Percentiles rank a stretch among this genome's conserved stretches.
Conservation (phyloP, 64 coral and sea anemone genomes). For the Astreopora myriophthalma region DNA sequence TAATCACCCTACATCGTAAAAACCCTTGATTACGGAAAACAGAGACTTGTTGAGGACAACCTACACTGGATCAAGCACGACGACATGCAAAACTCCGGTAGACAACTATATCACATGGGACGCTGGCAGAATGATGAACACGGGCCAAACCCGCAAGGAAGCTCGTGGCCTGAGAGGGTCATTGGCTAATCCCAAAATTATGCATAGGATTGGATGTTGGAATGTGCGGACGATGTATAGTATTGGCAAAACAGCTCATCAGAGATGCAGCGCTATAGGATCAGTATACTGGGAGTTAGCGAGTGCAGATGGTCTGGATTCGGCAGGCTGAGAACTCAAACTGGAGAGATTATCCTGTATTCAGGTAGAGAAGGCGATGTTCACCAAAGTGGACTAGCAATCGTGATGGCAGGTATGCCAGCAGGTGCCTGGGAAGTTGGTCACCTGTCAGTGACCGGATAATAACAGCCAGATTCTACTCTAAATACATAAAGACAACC, state of each 20-base stretch:
- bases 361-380: conserved; percentile 21
- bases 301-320: conserved; percentile 42
- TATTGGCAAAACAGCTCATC: conserved; percentile 3
- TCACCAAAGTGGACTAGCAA: background rate
- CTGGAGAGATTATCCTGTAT: conserved; percentile 14
- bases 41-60: background rate
- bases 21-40: background rate
- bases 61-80: conserved; percentile 22
- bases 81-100: conserved; percentile 35
- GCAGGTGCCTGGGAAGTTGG: background rate
- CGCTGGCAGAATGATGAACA: conserved; percentile 23
- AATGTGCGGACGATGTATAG: conserved; percentile 33
- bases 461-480: too few species aligned
- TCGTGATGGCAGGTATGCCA: background rate
- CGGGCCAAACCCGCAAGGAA: background rate
- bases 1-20: background rate
- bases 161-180: conserved; percentile 19
- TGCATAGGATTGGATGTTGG: background rate
- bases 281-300: conserved; percentile 4
- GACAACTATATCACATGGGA: conserved; percentile 52
- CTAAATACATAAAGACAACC: too few species aligned
- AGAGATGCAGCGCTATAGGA: background rate
- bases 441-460: too few species aligned
- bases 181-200: conserved; percentile 17
- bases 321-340: background rate